Evolutionary conservation across 2,888 invertebrate genomes (phyloP), one percentile per base, ranked within the genome.

Genomic region (Drosophila stalkeri): DNA sequence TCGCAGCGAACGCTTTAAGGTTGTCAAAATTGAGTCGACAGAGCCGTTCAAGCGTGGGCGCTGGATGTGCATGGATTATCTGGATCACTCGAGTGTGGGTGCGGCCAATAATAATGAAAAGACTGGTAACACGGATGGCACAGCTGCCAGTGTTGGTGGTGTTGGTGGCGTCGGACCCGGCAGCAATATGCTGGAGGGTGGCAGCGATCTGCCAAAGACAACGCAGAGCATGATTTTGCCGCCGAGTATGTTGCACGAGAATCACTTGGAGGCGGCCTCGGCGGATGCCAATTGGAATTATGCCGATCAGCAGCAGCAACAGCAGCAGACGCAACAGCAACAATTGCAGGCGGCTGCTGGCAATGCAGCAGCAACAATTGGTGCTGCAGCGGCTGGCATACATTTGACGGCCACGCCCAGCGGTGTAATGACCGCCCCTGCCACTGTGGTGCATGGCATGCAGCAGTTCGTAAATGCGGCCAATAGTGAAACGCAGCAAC

Each of bases 21-120:
- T 98, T 86, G 98, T 98, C 44, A 98, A 98, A 94, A 98, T 98
- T 86, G 98, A 98, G 93, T 98, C 97, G 86, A 97, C 97, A n/a
- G 97, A 98, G 93, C 98, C 98, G 20, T 98, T 98, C 92, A 96
- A 97, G 84, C 95, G 98, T 67, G 98, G 98, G 33, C 94, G 98
- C 83, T 98, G 98, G 98, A 96, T 96, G 93, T 98, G 98, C 93
- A 97, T 97, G 96, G 98, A 98, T 93, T 98, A 97, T 93, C 94
- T 97, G 89, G 98, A 98, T 94, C 97, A 97, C 90, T 96, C 96
- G 56, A 94, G 95, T 66, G 91, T 91, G 49, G 91, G 81, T 44
- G 85, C 82, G 14, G 81, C 83, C 65, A 90, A 90, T 63, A 91
- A 89, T 46, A 91, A 91, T 80, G 91, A 92, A 81, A 93, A 92